Base-by-base conservation (phyloP, 2,797 vertebrate species). In the Nasua narica region DNA sequence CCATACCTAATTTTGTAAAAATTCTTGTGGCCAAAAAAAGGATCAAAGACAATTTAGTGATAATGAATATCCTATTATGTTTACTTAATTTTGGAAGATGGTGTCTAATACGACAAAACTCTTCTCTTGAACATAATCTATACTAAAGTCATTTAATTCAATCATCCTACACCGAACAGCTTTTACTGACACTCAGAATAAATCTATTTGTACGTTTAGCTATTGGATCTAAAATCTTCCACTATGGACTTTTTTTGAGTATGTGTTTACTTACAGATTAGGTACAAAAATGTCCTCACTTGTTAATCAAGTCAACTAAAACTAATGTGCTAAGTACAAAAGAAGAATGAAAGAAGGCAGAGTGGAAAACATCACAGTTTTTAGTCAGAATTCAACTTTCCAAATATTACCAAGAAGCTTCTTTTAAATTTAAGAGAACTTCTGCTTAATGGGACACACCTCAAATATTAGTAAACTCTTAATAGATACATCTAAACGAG, bases 351-450 rank as follows among this genome's bases (percentile, higher is more conserved):
- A 91, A 93, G 70, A 15, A 89, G n/a, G 56, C 19, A 1, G 3
- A 88, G 35, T 35, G 11, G 83, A 58, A 88, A 82, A 77, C 27
- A 69, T 43, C 40, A 58, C 21, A 81, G 14, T 21, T 88, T 67
- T 91, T 43, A 82, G 48, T 29, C 72, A 81, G 62, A 90, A 91
- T 81, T 87, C 62, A 93, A 79, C 27, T 87, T 85, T 77, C 69
- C 54, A 79, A 84, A 46, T 62, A 88, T 58, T 79, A 60, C 16
- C 27, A 25, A 79, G 16, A 93, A 7, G 50, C 10, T 96, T 67
- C 43, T 90, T 87, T 93, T 56, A 97, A 72, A 32, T 83, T 76
- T 69, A 62, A 92, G 32, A 76, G 77, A 85, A 84, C 5, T 43
- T 54, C 27, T 76, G 15, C 60, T 88, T 67, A 72, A 56, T 46